Evolutionary conservation across 1,140 invertebrate genomes (phyloP), one percentile per base, ranked within the genome.

Genomic region (Stegodyphus mimosarum): DNA sequence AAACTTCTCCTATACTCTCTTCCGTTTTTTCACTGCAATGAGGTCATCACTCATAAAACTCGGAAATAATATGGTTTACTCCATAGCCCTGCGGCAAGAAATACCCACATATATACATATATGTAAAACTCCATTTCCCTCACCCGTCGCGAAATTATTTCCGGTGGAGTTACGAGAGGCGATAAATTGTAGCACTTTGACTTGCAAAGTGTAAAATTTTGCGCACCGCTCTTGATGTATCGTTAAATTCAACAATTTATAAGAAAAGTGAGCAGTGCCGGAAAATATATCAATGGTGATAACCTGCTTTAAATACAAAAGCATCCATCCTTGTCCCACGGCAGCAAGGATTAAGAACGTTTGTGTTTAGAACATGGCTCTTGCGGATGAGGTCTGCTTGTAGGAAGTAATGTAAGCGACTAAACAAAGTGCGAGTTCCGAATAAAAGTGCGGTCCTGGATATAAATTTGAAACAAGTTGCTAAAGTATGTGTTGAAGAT

Each of bases 141-240:
- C 11, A 75, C 50, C 13, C 75, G 60, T 63, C 75, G 73, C 53
- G 63, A 53, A 77, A 77, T 77, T 77, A 77, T 77, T 77, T 77
- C 75, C 75, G 75, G 75, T 51, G 63, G 49, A 77, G 75, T 51
- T 66, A 63, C 49, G 60, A 77, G 75, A 63, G 70, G 75, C 75
- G 64, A 77, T 77, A 77, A 77, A 77, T 77, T 77, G 75, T 49
- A 64, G 63, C 75, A 77, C 75, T 77, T 77, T 77, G 75, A 77
- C 75, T 77, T 77, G 75, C 75, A 77, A 77, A 77, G 75, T 77
- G 60, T 77, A 77, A 77, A 77, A 77, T 77, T 77, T 77, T 77
- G 75, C 55, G 17, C 75, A 51, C 75, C 51, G n/a, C 48, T 33
- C 15, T 66, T 77, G 75, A 77, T 77, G 75, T 77, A 77, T 77